phyloP scores from a whole-genome alignment of 2,888 invertebrate species.

The Thymelicus sylvestris region DNA sequence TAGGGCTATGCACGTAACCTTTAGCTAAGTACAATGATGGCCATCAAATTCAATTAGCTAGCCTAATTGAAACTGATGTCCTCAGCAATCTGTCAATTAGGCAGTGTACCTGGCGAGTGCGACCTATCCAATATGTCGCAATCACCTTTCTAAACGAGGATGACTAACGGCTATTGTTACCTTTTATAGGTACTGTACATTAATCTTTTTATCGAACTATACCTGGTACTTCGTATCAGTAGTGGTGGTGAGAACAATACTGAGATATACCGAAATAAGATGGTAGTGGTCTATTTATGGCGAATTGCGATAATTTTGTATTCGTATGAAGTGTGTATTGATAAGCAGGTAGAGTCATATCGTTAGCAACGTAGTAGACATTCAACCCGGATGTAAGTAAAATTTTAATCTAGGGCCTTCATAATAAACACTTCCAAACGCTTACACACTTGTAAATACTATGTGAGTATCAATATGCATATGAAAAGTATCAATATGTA shows the following conservation, averaged over 20 bases:
- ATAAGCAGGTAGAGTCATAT: neutral
- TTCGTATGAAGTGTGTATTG: neutral
- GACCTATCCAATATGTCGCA: constrained; percentile 62
- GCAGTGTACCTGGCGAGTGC: constrained; percentile 64
- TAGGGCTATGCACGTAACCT: constrained; percentile 1
- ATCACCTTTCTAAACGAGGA: constrained; percentile 49
- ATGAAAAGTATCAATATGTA: too few species aligned
- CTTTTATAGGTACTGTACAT: constrained; percentile 34
- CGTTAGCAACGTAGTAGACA: too few species aligned
- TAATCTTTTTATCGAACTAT: constrained; percentile 7
- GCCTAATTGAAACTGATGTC: constrained; percentile 54
- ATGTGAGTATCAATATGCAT: too few species aligned
- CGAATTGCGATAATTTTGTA: neutral
- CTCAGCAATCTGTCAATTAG: constrained; percentile 76
- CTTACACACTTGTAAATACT: too few species aligned
- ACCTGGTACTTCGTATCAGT: neutral
- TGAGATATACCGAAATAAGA: neutral
- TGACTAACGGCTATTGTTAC: constrained; percentile 59
- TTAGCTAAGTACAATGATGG: constrained; percentile 17
- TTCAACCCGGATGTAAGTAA: too few species aligned
- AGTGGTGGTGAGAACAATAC: neutral
- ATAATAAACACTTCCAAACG: too few species aligned
- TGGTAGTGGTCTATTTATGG: neutral
- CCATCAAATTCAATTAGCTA: constrained; percentile 17
- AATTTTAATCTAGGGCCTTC: too few species aligned